A percentile compares a stretch with the other conserved stretches of the same genome.
phyloP scores from a whole-genome alignment of 2,113 vertebrate species.

The Canis aureus region DNA sequence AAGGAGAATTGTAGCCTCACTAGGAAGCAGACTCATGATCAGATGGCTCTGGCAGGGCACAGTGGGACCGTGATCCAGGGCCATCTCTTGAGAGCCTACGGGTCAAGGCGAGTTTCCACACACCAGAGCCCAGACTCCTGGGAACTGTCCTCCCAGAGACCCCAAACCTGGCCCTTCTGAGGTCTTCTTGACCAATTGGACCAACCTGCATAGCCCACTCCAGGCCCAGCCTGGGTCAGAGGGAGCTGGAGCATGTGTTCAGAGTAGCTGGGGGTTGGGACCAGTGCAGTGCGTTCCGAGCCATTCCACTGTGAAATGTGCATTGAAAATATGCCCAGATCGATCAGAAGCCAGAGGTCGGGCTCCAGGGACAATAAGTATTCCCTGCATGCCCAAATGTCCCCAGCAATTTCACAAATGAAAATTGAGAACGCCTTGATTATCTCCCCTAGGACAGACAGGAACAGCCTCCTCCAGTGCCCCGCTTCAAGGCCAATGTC shows the following conservation, averaged over 20 bases:
- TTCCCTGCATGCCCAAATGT: not conserved
- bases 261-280: not conserved
- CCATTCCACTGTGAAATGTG: not conserved
- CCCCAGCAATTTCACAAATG: constrained; percentile 37
- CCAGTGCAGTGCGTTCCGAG: fast-evolving
- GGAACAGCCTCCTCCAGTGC: not conserved
- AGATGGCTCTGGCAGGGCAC: not conserved
- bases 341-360: not conserved
- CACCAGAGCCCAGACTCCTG: not conserved
- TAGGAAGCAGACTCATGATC: fast-evolving
- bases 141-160: not conserved
- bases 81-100: not conserved
- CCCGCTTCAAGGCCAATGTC: not conserved
- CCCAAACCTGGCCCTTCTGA: not conserved
- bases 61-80: not conserved
- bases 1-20: not conserved
- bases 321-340: not conserved
- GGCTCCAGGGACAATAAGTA: not conserved
- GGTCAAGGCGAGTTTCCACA: not conserved
- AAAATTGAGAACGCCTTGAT: constrained; percentile 2
- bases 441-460: not conserved
- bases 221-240: not conserved
- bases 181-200: not conserved
- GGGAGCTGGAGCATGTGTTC: fast-evolving
- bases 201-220: not conserved